Evolutionary conservation across 2,797 vertebrate species (phyloP).

Genomic region (Protosalanx chinensis): DNA sequence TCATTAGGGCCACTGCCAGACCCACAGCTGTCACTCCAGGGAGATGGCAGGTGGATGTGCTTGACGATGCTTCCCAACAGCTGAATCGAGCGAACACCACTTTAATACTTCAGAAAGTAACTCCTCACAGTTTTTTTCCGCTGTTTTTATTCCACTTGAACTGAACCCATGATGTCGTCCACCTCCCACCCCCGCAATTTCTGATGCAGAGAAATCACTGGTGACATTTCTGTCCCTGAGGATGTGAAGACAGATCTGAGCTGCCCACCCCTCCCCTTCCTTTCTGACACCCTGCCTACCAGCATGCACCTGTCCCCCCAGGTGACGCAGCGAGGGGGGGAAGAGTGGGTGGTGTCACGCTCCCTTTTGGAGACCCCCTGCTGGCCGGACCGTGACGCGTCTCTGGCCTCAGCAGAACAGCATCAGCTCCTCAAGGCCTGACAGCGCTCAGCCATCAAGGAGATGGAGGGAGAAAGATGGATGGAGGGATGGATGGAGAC

Average conservation of each 20-base stretch:
- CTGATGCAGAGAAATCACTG: constrained; percentile 22
- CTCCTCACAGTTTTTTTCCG: not conserved
- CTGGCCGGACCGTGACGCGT: constrained; percentile 14
- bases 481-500: constrained; percentile 3
- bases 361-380: constrained; percentile 2
- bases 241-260: constrained; percentile 34
- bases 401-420: constrained; percentile 2
- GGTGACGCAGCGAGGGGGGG: constrained; percentile 18
- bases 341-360: not conserved
- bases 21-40: constrained; percentile 58
- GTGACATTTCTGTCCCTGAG: constrained; percentile 46
- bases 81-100: constrained; percentile 12
- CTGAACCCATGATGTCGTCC: not conserved
- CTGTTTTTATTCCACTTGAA: too few species aligned
- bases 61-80: not conserved
- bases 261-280: constrained; percentile 26
- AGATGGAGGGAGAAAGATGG: constrained; percentile 14
- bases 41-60: constrained; percentile 48
- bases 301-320: constrained; percentile 55
- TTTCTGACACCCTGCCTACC: constrained; percentile 36
- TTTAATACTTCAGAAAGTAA: not conserved
- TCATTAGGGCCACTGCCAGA: constrained; percentile 46
- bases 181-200: not conserved
- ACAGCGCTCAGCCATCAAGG: not conserved
- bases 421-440: not conserved